Evolutionary conservation across 2,888 invertebrate species (phyloP), one percentile per base, ranked within the genome.

Genomic region (Drosophila setosimentum): DNA sequence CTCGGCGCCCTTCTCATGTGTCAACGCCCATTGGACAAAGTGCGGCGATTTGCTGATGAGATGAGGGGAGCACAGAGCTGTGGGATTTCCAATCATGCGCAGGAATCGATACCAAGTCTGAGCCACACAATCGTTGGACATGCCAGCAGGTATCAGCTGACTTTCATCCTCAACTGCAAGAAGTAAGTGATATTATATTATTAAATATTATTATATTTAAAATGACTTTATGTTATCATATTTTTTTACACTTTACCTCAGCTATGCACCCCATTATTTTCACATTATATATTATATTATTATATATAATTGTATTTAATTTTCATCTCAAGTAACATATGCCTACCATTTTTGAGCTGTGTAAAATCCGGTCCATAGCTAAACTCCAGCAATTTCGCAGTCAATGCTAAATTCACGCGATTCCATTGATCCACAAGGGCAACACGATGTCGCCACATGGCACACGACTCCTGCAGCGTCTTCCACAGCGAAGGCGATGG

Each of bases 101-200:
- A 99, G 94, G 91, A 99, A 96, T 71, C 99, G 95, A 93, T 98
- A 99, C 99, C 99, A 99, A 87, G 97, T 96, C 94, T 99, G 99
- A 68, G 97, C 97, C 45, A 99, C 96, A 72, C 98, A 97, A 92
- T 98, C 97, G 72, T 97, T 96, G 50, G 96, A 95, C 97, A 99
- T 98, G 59, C 96, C 96, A 0, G 94, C 92, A 3, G 98, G 97
- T 68, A 98, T 96, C 53, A 98, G 93, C 83, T 95, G 95, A 5
- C 94, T 94, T 92, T 98, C 98, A 86, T 98, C 98, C 77, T 98
- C 98, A 76, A 95, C 98, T 97, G 89, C 51, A 72, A 59, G 11
- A 13, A 48, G 21, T 40, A 8, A 6, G 10, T 13, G 2, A 45
- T 33, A 16, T 5, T 21, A 42, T 42, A 42, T 42, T 37, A 18